Evolutionary conservation across 2,888 invertebrate species (phyloP), one percentile per base, ranked within the genome.

Genomic region (Zygothrica quintamaculata): DNA sequence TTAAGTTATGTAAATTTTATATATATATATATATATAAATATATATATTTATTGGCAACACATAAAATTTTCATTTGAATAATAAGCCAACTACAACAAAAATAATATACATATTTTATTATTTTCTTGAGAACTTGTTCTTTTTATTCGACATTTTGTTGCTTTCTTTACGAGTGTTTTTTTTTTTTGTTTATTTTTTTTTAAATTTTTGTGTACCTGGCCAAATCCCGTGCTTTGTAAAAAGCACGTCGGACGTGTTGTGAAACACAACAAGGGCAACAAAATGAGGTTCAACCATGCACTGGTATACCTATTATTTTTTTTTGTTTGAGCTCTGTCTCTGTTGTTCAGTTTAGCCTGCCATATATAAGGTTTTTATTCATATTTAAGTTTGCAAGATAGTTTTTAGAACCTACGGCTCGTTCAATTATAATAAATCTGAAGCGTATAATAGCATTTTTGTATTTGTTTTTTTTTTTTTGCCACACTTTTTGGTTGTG

Each of bases 71-170:
- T 29, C 65, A 67, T 62, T 47, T 69, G 44, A 65, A 78, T 66
- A 81, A 74, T 57, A 61, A 84, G 53, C 58, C 5, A 52, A 62
- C 56, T 39, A 53, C 58, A 62, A 55, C 47, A 55, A 50, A 39
- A 47, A 51, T 7, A 36, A 16, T 1, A 47, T 57, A 76, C 57
- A 76, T 62, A 53, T 77, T 66, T 75, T 76, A 74, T 78, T 73
- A 66, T 73, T 76, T 84, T 62, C 69, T 61, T 68, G 84, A 82
- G 79, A 79, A 79, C 78, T 85, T 85, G 79, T 79, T 79, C 68
- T 75, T 71, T n/a, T 71, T 62, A 62, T 74, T 71, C 52, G 55
- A 22, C 70, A 70, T 64, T 64, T 59, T 61, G 53, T 69, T 55
- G 29, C 51, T 77, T 52, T 60, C 47, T 56, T 58, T 56, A 26